These are phyloP conservation scores for Urophycis tenuis DNA, from an alignment of 2,797 vertebrate species.

Conservation along the genomic window DNA sequence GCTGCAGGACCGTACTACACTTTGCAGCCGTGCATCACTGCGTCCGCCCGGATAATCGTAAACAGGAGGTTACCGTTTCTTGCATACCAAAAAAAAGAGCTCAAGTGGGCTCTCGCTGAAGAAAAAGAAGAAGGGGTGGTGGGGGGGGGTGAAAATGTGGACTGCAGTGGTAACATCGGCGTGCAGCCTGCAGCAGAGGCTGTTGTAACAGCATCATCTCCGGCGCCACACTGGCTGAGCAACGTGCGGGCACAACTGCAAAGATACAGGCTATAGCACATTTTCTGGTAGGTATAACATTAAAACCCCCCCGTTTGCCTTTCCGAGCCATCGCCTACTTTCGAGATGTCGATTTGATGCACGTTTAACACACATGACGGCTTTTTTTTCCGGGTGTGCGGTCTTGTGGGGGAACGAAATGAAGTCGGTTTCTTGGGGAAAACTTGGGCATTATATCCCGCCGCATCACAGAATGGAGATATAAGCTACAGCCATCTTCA, in stretches of 20 bases:
- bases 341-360: neutral
- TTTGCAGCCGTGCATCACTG: neutral
- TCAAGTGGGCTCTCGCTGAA: neutral
- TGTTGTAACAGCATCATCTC: conserved; percentile 40
- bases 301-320: neutral
- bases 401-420: neutral
- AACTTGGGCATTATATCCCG: conserved; percentile 17
- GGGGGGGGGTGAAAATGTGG: conserved; percentile 43
- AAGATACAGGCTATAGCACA: conserved; percentile 12
- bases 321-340: neutral
- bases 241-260: conserved; percentile 10
- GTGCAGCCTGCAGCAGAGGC: conserved; percentile 50
- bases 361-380: neutral
- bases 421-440: conserved; percentile 6
- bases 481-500: conserved; percentile 14
- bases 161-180: conserved; percentile 57
- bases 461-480: conserved; percentile 36
- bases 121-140: too few species aligned
- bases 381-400: neutral
- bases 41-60: neutral
- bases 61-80: neutral
- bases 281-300: conserved; percentile 46
- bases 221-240: conserved; percentile 26
- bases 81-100: neutral
- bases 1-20: neutral